Evolutionary conservation across 92 coral and sea anemone species (phyloP).

Genomic region (Paragorgia papillata): DNA sequence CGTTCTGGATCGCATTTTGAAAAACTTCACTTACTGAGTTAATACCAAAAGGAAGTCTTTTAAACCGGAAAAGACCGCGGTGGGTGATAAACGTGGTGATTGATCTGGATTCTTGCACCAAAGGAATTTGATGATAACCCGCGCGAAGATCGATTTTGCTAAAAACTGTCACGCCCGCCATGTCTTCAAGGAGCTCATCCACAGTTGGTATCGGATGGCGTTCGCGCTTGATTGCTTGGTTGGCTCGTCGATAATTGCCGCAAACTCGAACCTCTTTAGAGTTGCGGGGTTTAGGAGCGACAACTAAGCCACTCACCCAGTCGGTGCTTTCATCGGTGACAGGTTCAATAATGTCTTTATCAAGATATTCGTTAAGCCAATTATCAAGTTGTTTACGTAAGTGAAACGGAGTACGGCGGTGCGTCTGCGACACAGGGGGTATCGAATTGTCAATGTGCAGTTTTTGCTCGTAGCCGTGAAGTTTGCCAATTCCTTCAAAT

Average conservation of each 20-base stretch:
- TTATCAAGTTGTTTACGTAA: constrained; percentile 37
- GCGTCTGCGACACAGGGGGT: constrained; percentile 30
- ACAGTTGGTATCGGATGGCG: constrained; percentile 45
- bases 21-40: constrained; percentile 22
- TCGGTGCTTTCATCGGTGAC: constrained; percentile 37
- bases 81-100: constrained; percentile 33
- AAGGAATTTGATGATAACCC: constrained; percentile 25
- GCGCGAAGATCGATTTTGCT: constrained; percentile 32
- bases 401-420: constrained; percentile 35
- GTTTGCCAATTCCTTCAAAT: constrained; percentile 2
- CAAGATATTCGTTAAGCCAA: constrained; percentile 32
- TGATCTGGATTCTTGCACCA: too few relatives aligned
- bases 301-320: constrained; percentile 47
- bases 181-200: constrained; percentile 32
- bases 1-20: constrained; percentile 23
- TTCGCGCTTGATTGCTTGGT: constrained; percentile 30
- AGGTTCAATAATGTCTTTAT: too few relatives aligned
- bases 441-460: background rate
- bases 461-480: background rate
- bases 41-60: constrained; percentile 33
- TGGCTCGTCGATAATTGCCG: constrained; percentile 15
- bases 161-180: constrained; percentile 16
- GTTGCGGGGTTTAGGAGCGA: constrained; percentile 29
- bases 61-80: constrained; percentile 15
- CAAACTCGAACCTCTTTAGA: background rate